Base-by-base conservation (phyloP, 1,140 invertebrate genomes). In the Caenorhabditis briggsae region DNA sequence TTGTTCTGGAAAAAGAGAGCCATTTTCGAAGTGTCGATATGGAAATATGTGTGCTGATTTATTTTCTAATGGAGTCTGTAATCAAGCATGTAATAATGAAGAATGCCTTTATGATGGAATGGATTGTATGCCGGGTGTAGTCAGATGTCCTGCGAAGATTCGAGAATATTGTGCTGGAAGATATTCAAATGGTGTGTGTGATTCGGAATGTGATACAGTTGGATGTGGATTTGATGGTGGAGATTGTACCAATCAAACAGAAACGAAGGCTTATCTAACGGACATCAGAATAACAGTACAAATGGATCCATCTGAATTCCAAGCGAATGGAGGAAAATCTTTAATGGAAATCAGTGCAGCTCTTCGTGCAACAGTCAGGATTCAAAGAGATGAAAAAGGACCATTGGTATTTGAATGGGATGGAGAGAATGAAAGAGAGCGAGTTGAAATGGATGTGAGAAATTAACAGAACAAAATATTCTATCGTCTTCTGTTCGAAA, bases 21-120 rank as follows among this genome's bases (percentile, higher is more conserved):
- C 97, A 0, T 99, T 97, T 96, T 94, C 95, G 2, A 97, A 97
- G 89, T 99, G 97, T 91, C 96, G 96, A 0, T 95, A 96, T 0
- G 94, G 95, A 0, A 95, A 96, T 20, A 95, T 95, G 86, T 98
- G 97, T 91, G 96, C 96, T 95, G 95, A 96, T 88, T 95, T 96
- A 0, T 94, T 98, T 92, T 95, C 95, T 94, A 95, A 98, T 91
- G 96, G 95, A 0, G 93, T 94, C 20, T 98, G 97, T 91, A 95
- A 98, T 85, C 33, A 87, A 50, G 55, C 56, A 43, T 98, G 97
- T 91, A 98, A 98, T 92, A 98, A 95, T 65, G 94, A 96, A 6
- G 95, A 95, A 85, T 99, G 97, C 92, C 93, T 98, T 0, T 98
- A 96, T 92, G 97, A 99, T 90, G 97, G 97, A 11, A 94, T 96